Conservation (phyloP, 30 jellyfish, hydroid and myxozoan genomes). For the Aurelia aurita region DNA sequence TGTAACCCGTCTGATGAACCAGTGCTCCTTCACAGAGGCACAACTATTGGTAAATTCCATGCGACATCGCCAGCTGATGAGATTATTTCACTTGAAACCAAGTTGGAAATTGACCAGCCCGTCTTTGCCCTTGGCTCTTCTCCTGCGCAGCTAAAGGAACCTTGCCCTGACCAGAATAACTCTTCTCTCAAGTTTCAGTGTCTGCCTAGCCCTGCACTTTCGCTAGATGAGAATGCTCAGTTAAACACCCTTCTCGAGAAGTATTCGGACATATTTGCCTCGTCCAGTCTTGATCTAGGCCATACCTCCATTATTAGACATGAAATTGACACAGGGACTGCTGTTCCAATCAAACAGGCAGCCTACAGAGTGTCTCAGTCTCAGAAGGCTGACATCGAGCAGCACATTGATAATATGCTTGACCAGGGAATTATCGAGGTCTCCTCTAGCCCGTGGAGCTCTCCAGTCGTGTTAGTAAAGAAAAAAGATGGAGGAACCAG, state of each 20-base stretch:
- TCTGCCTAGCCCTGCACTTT: neutral
- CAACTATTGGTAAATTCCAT: neutral
- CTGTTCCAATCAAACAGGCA: constrained; percentile 13
- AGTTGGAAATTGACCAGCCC: no score
- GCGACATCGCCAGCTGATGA: neutral
- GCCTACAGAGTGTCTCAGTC: constrained; percentile 11
- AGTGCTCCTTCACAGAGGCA: constrained; percentile 1
- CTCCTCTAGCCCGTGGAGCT: neutral
- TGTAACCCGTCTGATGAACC: neutral
- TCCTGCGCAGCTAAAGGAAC: neutral
- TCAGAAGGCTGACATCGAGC: constrained; percentile 19
- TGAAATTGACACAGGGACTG: neutral
- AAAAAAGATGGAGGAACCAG: constrained; percentile 23
- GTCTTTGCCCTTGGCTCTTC: no score
- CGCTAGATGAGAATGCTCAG: neutral
- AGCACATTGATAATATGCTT: constrained; percentile 14
- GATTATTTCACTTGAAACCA: neutral
- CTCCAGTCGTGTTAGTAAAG: constrained; percentile 9
- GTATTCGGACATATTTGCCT: constrained; percentile 16
- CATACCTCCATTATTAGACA: neutral
- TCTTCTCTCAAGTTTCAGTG: neutral
- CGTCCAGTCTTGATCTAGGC: constrained; percentile 14
- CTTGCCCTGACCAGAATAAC: neutral
- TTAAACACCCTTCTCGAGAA: neutral
- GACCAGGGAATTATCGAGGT: constrained; percentile 5